A percentile compares a stretch with the other conserved stretches of the same genome.
Evolutionary conservation across 2,113 vertebrate species (phyloP).

Genomic region (Ammodytes dubius): DNA sequence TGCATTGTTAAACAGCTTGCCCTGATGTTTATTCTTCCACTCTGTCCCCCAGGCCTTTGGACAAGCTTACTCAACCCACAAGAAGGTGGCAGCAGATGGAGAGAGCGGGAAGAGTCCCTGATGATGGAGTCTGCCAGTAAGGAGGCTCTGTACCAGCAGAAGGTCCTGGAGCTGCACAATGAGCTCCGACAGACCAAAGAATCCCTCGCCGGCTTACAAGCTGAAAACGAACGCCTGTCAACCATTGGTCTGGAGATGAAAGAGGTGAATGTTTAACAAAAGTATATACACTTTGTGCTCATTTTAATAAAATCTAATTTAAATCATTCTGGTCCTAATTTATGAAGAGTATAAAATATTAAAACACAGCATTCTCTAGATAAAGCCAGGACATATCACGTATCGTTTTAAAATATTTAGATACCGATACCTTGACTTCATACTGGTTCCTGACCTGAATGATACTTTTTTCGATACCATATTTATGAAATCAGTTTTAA

Average conservation of each 20-base stretch:
- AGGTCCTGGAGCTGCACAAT: constrained; percentile 94
- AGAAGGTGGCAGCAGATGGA: constrained; percentile 96
- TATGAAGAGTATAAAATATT: background rate
- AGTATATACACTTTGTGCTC: background rate
- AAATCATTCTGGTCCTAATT: background rate
- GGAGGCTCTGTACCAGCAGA: constrained; percentile 95
- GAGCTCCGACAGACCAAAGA: constrained; percentile 93
- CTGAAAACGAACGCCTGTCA: constrained; percentile 93
- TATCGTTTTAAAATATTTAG: background rate
- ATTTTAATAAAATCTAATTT: background rate
- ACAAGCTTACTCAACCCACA: constrained; percentile 95
- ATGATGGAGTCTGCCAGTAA: constrained; percentile 98
- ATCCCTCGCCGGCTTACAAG: constrained; percentile 88
- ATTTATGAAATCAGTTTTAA: too few relatives aligned
- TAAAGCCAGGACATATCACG: background rate
- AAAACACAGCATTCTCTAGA: background rate
- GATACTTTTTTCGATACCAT: too few relatives aligned
- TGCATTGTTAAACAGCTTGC: background rate
- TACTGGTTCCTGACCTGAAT: too few relatives aligned
- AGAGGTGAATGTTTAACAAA: constrained; percentile 85
- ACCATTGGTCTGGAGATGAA: constrained; percentile 91
- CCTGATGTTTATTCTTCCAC: background rate
- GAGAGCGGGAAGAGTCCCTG: constrained; percentile 97
- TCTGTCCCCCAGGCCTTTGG: constrained; percentile 91
- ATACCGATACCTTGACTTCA: too few relatives aligned